Evolutionary conservation across 2,888 invertebrate species (phyloP).

Genomic region (Drosophila paramelanica): DNA sequence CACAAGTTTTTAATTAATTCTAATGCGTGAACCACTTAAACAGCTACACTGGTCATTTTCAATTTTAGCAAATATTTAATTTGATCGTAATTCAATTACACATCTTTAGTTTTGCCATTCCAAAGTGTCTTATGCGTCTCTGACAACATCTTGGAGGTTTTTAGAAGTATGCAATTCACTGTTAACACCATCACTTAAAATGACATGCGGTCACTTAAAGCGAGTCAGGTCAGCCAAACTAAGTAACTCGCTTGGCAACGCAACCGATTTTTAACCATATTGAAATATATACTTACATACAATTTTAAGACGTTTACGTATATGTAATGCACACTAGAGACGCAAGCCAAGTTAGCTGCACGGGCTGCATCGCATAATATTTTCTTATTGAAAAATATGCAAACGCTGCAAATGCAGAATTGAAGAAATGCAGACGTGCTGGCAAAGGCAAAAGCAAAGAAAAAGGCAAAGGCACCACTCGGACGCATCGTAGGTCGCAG

Average conservation of each 20-base stretch:
- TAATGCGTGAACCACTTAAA: conserved; percentile 21
- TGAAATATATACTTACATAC: conserved; percentile 1
- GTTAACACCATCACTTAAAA: neutral
- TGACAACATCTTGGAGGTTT: neutral
- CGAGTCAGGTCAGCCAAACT: neutral
- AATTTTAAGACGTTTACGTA: conserved; percentile 1
- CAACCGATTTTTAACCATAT: conserved; percentile 17
- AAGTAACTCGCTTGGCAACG: conserved; percentile 4
- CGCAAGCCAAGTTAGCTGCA: neutral
- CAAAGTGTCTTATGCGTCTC: neutral
- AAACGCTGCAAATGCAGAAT: conserved; percentile 44
- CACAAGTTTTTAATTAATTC: conserved; percentile 23
- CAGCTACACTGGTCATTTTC: neutral
- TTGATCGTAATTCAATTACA: neutral
- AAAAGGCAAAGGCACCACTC: conserved; percentile 4
- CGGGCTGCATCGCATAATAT: conserved; percentile 36
- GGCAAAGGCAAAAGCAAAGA: conserved; percentile 5
- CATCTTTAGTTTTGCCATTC: neutral
- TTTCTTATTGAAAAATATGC: conserved; percentile 66
- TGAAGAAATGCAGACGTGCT: conserved; percentile 15
- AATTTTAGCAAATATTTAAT: neutral
- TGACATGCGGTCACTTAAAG: neutral
- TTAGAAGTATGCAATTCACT: conserved; percentile 16
- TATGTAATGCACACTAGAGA: neutral
- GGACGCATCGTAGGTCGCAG: conserved; percentile 19